Percentiles rank a stretch among this genome's conserved stretches.
Evolutionary conservation across 2,888 invertebrate genomes (phyloP).

Genomic region (Chalcis sispes): DNA sequence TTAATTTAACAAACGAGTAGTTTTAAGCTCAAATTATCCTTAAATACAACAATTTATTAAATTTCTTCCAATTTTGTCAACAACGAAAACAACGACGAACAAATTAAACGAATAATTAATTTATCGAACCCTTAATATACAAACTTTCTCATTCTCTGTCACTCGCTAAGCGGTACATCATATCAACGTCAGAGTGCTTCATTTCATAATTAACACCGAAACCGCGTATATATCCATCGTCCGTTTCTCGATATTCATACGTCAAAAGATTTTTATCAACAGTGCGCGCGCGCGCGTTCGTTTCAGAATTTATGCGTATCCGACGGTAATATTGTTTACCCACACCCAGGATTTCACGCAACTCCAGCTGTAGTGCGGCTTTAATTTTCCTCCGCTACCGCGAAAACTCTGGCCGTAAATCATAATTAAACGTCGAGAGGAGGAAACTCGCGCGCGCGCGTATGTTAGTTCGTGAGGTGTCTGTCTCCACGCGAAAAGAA

Average conservation of each 20-base stretch:
- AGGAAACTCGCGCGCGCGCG: too few relatives aligned
- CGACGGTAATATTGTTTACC: conserved; percentile 18
- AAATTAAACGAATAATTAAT: neutral
- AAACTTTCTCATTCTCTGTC: neutral
- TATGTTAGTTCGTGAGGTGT: too few relatives aligned
- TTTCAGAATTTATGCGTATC: neutral
- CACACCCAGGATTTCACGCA: too few relatives aligned
- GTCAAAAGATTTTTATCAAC: neutral
- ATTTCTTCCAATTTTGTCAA: too few relatives aligned
- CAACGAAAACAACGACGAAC: too few relatives aligned
- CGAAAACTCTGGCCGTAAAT: conserved; percentile 63
- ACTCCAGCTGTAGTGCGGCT: neutral
- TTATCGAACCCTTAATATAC: neutral
- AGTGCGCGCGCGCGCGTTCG: neutral
- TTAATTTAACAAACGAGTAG: too few relatives aligned
- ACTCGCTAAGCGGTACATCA: too few relatives aligned
- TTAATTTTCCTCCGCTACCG: conserved; percentile 22
- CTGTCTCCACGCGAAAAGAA: conserved; percentile 35
- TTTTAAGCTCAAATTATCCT: too few relatives aligned
- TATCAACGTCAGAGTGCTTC: neutral
- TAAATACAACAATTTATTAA: too few relatives aligned
- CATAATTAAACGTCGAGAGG: conserved; percentile 70
- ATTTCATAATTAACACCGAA: neutral
- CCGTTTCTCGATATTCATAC: neutral
- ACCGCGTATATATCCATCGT: too few relatives aligned